Evolutionary conservation across 1,140 invertebrate species (phyloP).

Genomic region (Ruditapes philippinarum): DNA sequence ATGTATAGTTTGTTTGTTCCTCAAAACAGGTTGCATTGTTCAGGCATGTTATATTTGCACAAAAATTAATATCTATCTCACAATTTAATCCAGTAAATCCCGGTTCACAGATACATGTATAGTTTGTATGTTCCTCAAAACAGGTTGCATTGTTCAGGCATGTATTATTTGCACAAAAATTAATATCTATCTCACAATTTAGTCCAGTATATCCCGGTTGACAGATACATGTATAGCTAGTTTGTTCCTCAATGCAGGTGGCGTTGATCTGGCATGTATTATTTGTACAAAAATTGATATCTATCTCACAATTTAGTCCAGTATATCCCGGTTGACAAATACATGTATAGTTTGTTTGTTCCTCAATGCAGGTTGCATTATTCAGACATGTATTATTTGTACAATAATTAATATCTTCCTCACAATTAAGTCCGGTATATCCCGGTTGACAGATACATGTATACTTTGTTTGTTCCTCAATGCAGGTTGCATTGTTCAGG

Average conservation of each 20-base stretch:
- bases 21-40: constrained; percentile 60
- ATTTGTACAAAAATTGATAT: constrained; percentile 86
- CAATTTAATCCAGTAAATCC: constrained; percentile 17
- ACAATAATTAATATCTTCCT: constrained; percentile 5
- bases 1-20: constrained; percentile 39
- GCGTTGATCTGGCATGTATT: constrained; percentile 91
- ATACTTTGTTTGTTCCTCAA: too few relatives aligned
- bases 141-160: background rate
- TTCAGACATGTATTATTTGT: background rate
- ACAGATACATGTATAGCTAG: constrained; percentile 72
- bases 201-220: constrained; percentile 68
- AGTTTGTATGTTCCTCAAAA: background rate
- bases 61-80: constrained; percentile 40
- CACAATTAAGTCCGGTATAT: constrained; percentile 54
- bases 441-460: constrained; percentile 32
- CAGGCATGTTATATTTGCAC: constrained; percentile 31
- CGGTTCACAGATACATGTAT: background rate
- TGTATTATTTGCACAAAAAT: background rate
- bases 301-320: background rate
- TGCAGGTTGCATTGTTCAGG: too few relatives aligned
- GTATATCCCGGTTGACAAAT: background rate
- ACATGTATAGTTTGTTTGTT: constrained; percentile 51
- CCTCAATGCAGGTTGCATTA: constrained; percentile 42
- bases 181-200: constrained; percentile 51
- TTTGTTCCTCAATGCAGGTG: constrained; percentile 80